Conservation (phyloP, 2,888 invertebrate species). For the Petrolisthes manimaculis region DNA sequence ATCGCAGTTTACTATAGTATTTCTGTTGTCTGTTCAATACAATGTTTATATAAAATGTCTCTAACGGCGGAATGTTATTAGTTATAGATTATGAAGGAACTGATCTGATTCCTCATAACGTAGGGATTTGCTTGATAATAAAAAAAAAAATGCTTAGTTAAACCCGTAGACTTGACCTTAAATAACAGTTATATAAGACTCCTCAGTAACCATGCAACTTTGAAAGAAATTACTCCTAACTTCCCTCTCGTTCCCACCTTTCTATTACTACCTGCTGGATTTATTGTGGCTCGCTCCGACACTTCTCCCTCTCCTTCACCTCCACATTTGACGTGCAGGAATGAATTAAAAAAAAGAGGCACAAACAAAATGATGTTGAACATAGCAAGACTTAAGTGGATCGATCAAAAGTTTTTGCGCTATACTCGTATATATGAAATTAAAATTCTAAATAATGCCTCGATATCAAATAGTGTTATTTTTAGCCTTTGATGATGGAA, state of each 20-base stretch:
- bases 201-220: constrained; percentile 9
- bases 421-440: too few species aligned
- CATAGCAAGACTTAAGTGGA: neutral
- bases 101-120: constrained; percentile 48
- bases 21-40: constrained; percentile 58
- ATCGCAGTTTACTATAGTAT: constrained; percentile 56
- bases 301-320: neutral
- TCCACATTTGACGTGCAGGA: neutral
- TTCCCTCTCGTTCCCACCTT: constrained; percentile 20
- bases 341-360: neutral
- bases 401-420: too few species aligned
- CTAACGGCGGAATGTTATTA: constrained; percentile 55
- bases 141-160: constrained; percentile 48
- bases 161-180: constrained; percentile 39
- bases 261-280: neutral
- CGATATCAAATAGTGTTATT: too few species aligned
- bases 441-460: too few species aligned
- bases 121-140: constrained; percentile 43
- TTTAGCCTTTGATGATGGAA: too few species aligned
- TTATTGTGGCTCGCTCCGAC: neutral
- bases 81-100: constrained; percentile 49
- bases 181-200: constrained; percentile 30
- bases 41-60: constrained; percentile 46
- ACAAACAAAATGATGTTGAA: neutral
- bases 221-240: constrained; percentile 4